Evolutionary conservation across 1,140 invertebrate genomes (phyloP), one percentile per base, ranked within the genome.

Genomic region (Drosophila ananassae): DNA sequence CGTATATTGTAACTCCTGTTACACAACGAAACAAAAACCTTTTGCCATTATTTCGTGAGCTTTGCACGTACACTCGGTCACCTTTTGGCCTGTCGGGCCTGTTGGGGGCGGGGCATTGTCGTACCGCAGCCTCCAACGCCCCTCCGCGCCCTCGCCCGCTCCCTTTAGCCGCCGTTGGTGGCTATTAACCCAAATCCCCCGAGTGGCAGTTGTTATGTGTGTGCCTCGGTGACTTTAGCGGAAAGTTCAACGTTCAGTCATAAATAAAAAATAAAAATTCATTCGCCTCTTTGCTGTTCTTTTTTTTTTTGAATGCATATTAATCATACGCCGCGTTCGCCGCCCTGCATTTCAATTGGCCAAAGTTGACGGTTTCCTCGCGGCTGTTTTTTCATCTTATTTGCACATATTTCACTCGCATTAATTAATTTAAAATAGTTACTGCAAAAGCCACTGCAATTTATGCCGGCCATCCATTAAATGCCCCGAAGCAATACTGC

Each of bases 141-240:
- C 37, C n/a, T 7, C 46, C 10, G 22, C 34, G 39, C 39, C 41
- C 56, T 8, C 30, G 2, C 1, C 30, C 30, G 5, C 34, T 28
- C 2, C 37, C 39, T 6, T 13, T 39, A 61, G 12, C 30, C 51
- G 52, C 64, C 64, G 44, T n/a, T 52, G 57, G 69, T 68, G 82
- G 82, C 82, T 87, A 83, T 85, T 85, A 85, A 89, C 82, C 82
- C 82, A 85, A 89, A 85, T 85, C 83, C 82, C 82, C 50, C 48
- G 75, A 85, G 82, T 85, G 83, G 64, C 79, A 68, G 78, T 89
- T 85, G 81, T 69, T 79, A 25, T 71, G 66, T 59, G 61, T 62
- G 73, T 37, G 51, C 34, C 56, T 34, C 59, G 63, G 68, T 84
- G 81, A 77, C 81, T 84, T 73, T 54, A 77, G 82, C 81, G 82